Evolutionary conservation across 2,797 vertebrate genomes (phyloP).

Genomic region (Micromesistius poutassou): DNA sequence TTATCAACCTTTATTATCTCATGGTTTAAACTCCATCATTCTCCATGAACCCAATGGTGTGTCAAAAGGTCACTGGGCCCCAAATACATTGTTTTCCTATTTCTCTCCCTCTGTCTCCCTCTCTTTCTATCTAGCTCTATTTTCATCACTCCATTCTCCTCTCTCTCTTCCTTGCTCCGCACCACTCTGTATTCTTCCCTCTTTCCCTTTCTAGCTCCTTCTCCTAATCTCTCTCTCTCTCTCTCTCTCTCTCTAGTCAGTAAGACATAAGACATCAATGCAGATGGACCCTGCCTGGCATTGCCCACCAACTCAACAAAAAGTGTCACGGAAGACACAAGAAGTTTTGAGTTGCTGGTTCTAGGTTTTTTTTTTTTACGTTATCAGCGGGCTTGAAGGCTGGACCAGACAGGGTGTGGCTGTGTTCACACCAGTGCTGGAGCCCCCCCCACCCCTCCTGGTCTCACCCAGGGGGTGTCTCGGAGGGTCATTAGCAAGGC

Average conservation of each 20-base stretch:
- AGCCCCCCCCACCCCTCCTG: slow-evolving; percentile 50
- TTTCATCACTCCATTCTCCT: no score
- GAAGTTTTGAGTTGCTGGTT: slow-evolving; percentile 70
- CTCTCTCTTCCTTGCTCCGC: no score
- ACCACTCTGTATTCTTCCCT: no score
- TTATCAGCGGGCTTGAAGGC: slow-evolving; percentile 52
- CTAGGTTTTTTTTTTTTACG: slow-evolving; percentile 22
- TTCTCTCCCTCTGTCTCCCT: background rate
- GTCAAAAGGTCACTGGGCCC: slow-evolving; percentile 64
- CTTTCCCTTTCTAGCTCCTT: no score
- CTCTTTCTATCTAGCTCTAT: no score
- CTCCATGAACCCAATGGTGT: slow-evolving; percentile 57
- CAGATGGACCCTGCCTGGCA: slow-evolving; percentile 41
- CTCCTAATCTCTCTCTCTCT: background rate
- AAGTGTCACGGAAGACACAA: slow-evolving; percentile 17
- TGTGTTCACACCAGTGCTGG: slow-evolving; percentile 57
- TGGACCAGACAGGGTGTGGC: slow-evolving; percentile 64
- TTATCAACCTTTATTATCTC: slow-evolving; percentile 63
- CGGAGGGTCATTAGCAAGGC: slow-evolving; percentile 63
- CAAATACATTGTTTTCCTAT: slow-evolving; percentile 47
- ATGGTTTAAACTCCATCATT: slow-evolving; percentile 52
- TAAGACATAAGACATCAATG: slow-evolving; percentile 66
- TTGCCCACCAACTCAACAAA: slow-evolving; percentile 42
- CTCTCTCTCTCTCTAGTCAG: slow-evolving; percentile 40
- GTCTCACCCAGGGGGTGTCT: slow-evolving; percentile 51